Percentiles rank a stretch among this genome's conserved stretches.
Evolutionary conservation across 2,113 vertebrate species (phyloP).

Genomic region (Mormyrus lacerda): DNA sequence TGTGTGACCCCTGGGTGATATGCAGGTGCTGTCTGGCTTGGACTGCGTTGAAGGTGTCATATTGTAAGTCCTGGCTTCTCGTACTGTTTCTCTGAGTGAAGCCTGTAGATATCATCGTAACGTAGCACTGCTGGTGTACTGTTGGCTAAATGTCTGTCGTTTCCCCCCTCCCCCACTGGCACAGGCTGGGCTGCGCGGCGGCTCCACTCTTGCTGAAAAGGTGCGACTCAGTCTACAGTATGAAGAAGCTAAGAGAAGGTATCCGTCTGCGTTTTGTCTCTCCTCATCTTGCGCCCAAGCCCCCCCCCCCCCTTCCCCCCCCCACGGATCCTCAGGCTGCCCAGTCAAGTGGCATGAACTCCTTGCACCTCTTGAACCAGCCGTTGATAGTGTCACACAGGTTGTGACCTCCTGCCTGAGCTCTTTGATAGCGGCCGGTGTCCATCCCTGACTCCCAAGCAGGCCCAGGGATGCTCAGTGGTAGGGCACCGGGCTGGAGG

Average conservation of each 20-base stretch:
- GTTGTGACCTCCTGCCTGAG: neutral
- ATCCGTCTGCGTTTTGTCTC: slow-evolving; percentile 3
- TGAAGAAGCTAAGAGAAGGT: slow-evolving; percentile 77
- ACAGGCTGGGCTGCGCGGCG: slow-evolving; percentile 60
- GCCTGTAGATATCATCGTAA: neutral
- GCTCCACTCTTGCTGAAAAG: slow-evolving; percentile 71
- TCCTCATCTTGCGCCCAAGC: neutral
- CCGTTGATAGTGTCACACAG: neutral
- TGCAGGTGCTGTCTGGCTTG: neutral
- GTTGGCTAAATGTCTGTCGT: neutral
- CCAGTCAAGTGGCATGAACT: neutral
- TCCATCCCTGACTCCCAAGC: neutral
- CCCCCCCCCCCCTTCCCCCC: too few species aligned
- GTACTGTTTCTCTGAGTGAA: neutral
- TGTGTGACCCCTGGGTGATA: neutral
- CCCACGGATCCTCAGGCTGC: neutral
- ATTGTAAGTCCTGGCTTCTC: neutral
- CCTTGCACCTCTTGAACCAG: too few species aligned
- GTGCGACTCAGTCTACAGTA: slow-evolving; percentile 74
- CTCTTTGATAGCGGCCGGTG: neutral
- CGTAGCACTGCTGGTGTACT: neutral
- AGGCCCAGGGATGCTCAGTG: neutral
- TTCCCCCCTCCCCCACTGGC: neutral
- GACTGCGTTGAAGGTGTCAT: neutral
- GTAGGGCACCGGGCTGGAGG: neutral